A percentile compares a stretch with the other conserved stretches of the same genome.
These are phyloP conservation scores for Cryptoprocta ferox DNA, from an alignment of 2,797 vertebrate genomes.

Conservation along the genomic window DNA sequence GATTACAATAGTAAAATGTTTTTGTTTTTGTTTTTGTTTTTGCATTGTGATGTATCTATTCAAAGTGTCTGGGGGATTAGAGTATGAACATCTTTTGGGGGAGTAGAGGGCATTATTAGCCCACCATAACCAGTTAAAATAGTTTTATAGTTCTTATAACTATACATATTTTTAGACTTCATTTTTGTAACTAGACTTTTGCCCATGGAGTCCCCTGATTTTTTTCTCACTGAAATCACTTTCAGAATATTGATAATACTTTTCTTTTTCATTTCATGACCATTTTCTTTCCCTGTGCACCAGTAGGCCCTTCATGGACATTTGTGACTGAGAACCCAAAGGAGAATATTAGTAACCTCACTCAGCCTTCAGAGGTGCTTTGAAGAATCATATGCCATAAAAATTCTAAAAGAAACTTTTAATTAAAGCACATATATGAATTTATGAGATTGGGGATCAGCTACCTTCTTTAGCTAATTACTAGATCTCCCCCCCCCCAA, in stretches of 20 bases:
- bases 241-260: background rate
- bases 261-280: background rate
- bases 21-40: background rate
- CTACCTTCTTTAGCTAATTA: slow-evolving; percentile 59
- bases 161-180: background rate
- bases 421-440: slow-evolving; percentile 65
- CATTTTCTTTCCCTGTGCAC: background rate
- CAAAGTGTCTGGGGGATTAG: background rate
- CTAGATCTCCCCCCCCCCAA: background rate
- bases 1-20: background rate
- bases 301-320: background rate
- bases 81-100: background rate
- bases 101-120: background rate
- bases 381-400: slow-evolving; percentile 58
- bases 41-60: background rate
- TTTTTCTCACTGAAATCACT: background rate
- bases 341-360: slow-evolving; percentile 43
- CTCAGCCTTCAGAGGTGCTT: background rate
- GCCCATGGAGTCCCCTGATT: background rate
- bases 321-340: slow-evolving; percentile 25
- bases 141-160: background rate
- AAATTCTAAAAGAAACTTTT: slow-evolving; percentile 66
- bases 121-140: background rate
- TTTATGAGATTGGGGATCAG: slow-evolving; percentile 60
- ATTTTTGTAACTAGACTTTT: background rate